Evolutionary conservation across 2,113 vertebrate genomes (phyloP).

Genomic region (Poeciliopsis prolifica): DNA sequence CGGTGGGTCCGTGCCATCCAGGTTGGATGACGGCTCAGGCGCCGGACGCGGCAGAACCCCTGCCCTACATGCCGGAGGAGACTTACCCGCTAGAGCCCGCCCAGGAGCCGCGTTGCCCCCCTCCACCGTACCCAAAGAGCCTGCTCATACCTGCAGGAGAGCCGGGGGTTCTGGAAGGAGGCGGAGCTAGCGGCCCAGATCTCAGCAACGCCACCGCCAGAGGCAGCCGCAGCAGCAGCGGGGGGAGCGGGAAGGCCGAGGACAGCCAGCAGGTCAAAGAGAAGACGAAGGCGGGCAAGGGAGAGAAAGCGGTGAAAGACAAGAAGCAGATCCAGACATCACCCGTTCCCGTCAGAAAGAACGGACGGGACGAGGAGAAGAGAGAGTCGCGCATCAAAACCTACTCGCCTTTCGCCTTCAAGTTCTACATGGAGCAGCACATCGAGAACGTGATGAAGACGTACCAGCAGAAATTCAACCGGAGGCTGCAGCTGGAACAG

Average conservation of each 20-base stretch:
- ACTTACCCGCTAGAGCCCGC: conserved; percentile 82
- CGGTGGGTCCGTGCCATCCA: conserved; percentile 94
- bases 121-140: conserved; percentile 94
- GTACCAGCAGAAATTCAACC: conserved; percentile 95
- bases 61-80: conserved; percentile 79
- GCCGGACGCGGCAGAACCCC: conserved; percentile 81
- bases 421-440: conserved; percentile 99
- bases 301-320: conserved; percentile 87
- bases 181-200: conserved; percentile 66
- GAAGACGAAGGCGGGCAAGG: conserved; percentile 85
- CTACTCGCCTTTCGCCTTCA: conserved; percentile 97
- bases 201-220: conserved; percentile 38
- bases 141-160: conserved; percentile 82
- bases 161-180: conserved; percentile 75
- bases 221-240: conserved; percentile 52
- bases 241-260: conserved; percentile 63
- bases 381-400: conserved; percentile 96
- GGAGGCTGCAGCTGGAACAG: conserved; percentile 93
- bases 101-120: conserved; percentile 89
- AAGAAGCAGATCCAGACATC: conserved; percentile 98
- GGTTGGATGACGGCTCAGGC: conserved; percentile 88
- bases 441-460: conserved; percentile 98
- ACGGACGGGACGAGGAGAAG: conserved; percentile 92
- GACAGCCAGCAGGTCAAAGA: conserved; percentile 78
- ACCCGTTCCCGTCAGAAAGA: conserved; percentile 91